Evolutionary conservation across 2,797 vertebrate genomes (phyloP).

Genomic region (Parambassis ranga): DNA sequence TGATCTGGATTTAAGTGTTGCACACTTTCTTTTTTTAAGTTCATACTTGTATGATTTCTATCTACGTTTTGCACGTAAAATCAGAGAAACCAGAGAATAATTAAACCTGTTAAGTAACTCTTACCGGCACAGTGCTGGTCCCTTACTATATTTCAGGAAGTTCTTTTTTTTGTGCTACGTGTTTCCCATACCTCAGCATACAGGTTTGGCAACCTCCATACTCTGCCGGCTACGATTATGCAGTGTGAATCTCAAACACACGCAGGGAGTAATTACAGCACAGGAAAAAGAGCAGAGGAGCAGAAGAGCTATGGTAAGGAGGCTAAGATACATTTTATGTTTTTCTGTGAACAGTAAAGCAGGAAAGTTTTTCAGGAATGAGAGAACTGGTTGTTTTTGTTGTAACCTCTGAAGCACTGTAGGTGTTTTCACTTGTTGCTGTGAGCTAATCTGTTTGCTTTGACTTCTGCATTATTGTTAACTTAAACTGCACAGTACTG

Average conservation of each 20-base stretch:
- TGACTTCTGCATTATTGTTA: neutral
- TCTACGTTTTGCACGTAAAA: too few relatives aligned
- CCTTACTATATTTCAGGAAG: conserved; percentile 62
- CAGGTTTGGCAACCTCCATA: neutral
- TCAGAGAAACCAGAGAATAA: conserved; percentile 23
- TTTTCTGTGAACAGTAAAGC: neutral
- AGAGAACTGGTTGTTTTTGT: neutral
- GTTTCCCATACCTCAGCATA: conserved; percentile 3
- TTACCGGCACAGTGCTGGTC: neutral
- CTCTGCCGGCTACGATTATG: neutral
- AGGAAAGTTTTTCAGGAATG: too few relatives aligned
- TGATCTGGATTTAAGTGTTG: too few relatives aligned
- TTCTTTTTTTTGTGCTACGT: conserved; percentile 2
- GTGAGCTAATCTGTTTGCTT: too few relatives aligned
- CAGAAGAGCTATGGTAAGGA: conserved; percentile 5
- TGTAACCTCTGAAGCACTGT: too few relatives aligned
- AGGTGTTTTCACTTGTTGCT: too few relatives aligned
- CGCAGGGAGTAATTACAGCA: neutral
- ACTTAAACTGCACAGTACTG: neutral
- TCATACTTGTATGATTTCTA: too few relatives aligned
- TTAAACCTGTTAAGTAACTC: conserved; percentile 59
- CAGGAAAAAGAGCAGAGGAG: neutral
- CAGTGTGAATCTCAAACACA: neutral
- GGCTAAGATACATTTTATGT: neutral
- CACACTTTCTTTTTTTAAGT: too few relatives aligned